Base-by-base conservation (phyloP, 2,888 invertebrate species). In the Eristalinus aeneus region DNA sequence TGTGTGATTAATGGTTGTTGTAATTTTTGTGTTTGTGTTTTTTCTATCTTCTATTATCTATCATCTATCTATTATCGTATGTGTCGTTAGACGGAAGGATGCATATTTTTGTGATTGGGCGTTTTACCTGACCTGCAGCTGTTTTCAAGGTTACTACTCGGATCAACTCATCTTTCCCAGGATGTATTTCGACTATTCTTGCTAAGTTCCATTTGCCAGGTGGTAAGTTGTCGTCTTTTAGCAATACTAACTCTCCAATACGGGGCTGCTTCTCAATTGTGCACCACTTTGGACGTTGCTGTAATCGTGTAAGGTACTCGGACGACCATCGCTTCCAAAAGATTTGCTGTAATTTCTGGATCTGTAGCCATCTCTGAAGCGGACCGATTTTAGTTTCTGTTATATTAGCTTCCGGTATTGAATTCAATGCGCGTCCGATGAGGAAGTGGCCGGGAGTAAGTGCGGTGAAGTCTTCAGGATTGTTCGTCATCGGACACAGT, bases 291-390 rank as follows among this genome's bases (percentile, higher is more conserved):
- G 46, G 73, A 12, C 58, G 58, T 10, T 74, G 64, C 31, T 65
- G 54, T 11, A 74, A 46, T 34, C 74, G 23, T 12, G 64, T 34
- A 31, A 54, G 74, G 36, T 74, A 65, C 31, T 74, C 74, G 12
- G 31, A 27, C 3, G 54, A 23, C 74, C 64, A 74, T 23, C 34
- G 32, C 31, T 31, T 27, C 73, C 73, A 63, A 16, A 73, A 73
- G 11, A 53, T 31, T 12, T 73, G 54, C 53, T 46, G 10, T 0
- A 27, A 11, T 8, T 6, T 11, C 16, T 73, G 54, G 22, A 34
- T 20, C 12, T 53, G 20, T 20, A 63, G 27, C 73, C 73, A 73
- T 32, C 16, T 5, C 32, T 61, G 27, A 12, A 61, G 16, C 8
- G 31, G 31, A 6, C 32, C 60, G 9, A 61, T 32, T 31, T 61